Evolutionary conservation across 2,888 invertebrate genomes (phyloP).

Genomic region (Biston stratarius): DNA sequence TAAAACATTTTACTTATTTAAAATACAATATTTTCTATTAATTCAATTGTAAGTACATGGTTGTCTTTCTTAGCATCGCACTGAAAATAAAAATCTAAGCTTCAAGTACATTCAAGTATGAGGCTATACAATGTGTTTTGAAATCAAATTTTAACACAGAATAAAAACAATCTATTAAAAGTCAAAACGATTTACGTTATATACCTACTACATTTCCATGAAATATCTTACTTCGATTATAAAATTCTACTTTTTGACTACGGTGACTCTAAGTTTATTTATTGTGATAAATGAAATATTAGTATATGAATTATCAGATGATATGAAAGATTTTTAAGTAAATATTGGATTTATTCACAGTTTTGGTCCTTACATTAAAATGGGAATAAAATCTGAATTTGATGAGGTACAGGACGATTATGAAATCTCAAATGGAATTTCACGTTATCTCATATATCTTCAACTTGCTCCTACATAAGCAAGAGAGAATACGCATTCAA

Average conservation of each 20-base stretch:
- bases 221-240: constrained; percentile 51
- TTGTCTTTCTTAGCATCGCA: neutral
- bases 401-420: neutral
- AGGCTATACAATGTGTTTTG: neutral
- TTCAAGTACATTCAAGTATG: too few relatives aligned
- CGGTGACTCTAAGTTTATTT: constrained; percentile 51
- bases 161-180: constrained; percentile 17
- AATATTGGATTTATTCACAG: constrained; percentile 63
- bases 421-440: neutral
- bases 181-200: constrained; percentile 33
- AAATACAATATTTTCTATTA: neutral
- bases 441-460: neutral
- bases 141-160: neutral
- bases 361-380: constrained; percentile 76
- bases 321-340: constrained; percentile 66
- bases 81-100: neutral
- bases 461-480: too few relatives aligned
- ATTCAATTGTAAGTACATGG: constrained; percentile 4
- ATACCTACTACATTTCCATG: constrained; percentile 28
- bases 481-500: too few relatives aligned
- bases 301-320: constrained; percentile 61
- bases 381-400: constrained; percentile 41
- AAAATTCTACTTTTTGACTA: constrained; percentile 56
- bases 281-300: constrained; percentile 47
- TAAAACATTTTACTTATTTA: constrained; percentile 30